Evolutionary conservation across 2,888 invertebrate species (phyloP).

Genomic region (Zele albiditarsus): DNA sequence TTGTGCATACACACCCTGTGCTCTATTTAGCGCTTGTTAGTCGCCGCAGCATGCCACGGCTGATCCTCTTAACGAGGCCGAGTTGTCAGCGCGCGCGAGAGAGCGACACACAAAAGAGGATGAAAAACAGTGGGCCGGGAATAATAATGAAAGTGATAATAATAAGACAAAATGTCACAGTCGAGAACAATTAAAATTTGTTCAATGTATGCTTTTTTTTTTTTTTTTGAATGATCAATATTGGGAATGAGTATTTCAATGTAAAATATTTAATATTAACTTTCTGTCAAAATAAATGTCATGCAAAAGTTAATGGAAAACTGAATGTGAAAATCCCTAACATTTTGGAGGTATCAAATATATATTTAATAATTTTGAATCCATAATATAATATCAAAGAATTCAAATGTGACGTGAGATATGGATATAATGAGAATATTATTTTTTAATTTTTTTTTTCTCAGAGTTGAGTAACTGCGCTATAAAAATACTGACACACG

Average conservation of each 20-base stretch:
- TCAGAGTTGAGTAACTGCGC: background rate
- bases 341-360: background rate
- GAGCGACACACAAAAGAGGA: background rate
- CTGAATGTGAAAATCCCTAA: background rate
- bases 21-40: slow-evolving; percentile 72
- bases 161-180: background rate
- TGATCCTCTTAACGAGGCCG: slow-evolving; percentile 68
- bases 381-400: background rate
- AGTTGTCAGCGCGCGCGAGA: slow-evolving; percentile 12
- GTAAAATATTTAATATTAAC: background rate
- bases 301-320: background rate
- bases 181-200: background rate
- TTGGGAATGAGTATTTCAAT: background rate
- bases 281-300: background rate
- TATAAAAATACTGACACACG: background rate
- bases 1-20: slow-evolving; percentile 41
- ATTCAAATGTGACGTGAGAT: background rate
- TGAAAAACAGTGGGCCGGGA: background rate
- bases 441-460: background rate
- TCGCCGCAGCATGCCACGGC: slow-evolving; percentile 66
- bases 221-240: background rate
- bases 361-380: background rate
- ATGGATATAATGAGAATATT: background rate
- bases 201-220: background rate
- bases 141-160: background rate